Evolutionary conservation across 2,113 vertebrate genomes (phyloP).

Genomic region (Sylvicapra grimmia): DNA sequence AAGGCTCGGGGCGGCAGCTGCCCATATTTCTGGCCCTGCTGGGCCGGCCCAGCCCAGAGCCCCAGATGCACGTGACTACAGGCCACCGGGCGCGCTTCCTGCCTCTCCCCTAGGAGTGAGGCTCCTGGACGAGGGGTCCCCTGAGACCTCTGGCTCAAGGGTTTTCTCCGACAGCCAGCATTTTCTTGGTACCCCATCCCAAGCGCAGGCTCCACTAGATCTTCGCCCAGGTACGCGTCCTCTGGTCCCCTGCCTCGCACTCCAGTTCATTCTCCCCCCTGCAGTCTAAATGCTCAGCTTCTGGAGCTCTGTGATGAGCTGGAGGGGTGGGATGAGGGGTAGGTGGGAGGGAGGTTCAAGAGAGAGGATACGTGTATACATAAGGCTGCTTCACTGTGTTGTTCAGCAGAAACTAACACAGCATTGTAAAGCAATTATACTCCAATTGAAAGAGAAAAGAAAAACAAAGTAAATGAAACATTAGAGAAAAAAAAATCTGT

Average conservation of each 20-base stretch:
- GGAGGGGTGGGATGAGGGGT: neutral
- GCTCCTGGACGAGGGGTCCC: neutral
- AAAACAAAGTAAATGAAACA: neutral
- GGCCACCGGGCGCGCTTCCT: neutral
- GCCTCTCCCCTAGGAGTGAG: neutral
- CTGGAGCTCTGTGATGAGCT: neutral
- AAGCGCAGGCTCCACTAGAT: accelerated
- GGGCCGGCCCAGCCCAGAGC: neutral
- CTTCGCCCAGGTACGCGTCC: accelerated
- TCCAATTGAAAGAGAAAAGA: neutral
- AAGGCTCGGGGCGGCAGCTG: slow-evolving; percentile 35
- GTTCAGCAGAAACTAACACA: neutral
- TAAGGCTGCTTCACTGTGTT: neutral
- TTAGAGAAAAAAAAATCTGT: neutral
- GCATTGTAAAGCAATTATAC: neutral
- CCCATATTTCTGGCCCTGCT: slow-evolving; percentile 1
- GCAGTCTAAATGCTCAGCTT: neutral
- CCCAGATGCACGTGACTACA: neutral
- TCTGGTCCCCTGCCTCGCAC: no score
- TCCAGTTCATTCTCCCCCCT: neutral
- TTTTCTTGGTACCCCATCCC: neutral
- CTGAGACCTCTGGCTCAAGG: neutral
- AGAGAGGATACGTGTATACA: neutral
- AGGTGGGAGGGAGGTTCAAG: neutral
- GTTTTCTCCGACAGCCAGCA: neutral